phyloP scores from a whole-genome alignment of 2,888 invertebrate genomes.

The Dyspetes luteomarginatus region DNA sequence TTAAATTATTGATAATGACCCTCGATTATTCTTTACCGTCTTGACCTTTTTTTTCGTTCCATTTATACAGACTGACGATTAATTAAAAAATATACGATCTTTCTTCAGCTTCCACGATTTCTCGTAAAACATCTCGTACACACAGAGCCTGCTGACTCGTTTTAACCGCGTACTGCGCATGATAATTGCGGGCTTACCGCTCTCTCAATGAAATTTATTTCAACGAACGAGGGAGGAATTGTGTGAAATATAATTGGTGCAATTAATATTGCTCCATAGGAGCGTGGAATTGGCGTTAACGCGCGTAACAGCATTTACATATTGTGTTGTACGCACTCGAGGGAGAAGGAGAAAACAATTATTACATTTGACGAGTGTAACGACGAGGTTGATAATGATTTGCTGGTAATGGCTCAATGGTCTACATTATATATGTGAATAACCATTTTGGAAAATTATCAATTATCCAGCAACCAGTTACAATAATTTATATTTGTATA shows the following conservation, averaged over 20 bases:
- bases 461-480: too few relatives aligned
- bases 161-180: not conserved
- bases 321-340: too few relatives aligned
- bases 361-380: too few relatives aligned
- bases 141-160: not conserved
- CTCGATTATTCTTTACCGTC: constrained; percentile 4
- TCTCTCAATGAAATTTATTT: not conserved
- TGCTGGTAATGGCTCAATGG: too few relatives aligned
- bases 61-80: not conserved
- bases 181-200: constrained; percentile 12
- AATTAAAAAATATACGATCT: not conserved
- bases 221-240: not conserved
- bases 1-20: constrained; percentile 34
- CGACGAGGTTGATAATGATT: too few relatives aligned
- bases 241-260: constrained; percentile 10
- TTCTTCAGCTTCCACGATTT: not conserved
- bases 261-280: constrained; percentile 26
- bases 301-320: constrained; percentile 20
- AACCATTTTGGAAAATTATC: too few relatives aligned
- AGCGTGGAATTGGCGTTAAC: not conserved
- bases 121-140: not conserved
- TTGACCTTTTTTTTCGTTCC: not conserved
- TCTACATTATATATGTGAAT: too few relatives aligned
- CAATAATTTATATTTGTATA: too few relatives aligned
- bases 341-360: not conserved